phyloP scores from a whole-genome alignment of 2,888 invertebrate species.

The Mesoligia furuncula region DNA sequence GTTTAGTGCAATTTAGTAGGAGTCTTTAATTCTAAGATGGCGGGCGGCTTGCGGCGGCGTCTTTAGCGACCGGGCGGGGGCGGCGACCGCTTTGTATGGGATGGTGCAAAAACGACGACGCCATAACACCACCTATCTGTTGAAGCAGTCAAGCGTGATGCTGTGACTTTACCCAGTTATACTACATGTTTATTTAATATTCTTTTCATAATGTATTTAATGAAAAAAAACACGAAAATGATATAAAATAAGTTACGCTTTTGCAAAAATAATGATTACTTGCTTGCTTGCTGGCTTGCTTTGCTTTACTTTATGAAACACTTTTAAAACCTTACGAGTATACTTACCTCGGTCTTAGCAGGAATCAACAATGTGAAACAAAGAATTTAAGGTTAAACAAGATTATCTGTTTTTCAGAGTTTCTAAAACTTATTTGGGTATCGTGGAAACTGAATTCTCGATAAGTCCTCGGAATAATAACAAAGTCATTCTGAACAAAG shows the following conservation, averaged over 20 bases:
- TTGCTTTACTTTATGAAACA: no score
- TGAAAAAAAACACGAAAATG: background rate
- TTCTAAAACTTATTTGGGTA: conserved; percentile 4
- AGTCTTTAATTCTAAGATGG: background rate
- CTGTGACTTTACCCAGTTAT: background rate
- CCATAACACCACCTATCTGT: background rate
- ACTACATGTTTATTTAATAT: background rate
- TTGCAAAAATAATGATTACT: background rate
- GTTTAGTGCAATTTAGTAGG: background rate
- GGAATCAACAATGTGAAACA: background rate
- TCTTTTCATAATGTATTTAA: background rate
- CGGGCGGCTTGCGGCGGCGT: background rate
- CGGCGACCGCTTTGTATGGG: background rate
- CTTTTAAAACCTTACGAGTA: background rate
- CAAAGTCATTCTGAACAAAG: conserved; percentile 6
- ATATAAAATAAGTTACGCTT: no score
- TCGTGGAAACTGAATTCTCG: background rate
- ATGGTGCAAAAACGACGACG: background rate
- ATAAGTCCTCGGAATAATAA: conserved; percentile 3
- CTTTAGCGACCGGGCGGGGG: background rate
- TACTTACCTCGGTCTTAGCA: background rate
- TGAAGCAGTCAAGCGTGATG: no score
- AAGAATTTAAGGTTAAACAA: background rate
- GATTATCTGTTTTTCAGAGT: background rate
- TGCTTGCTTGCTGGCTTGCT: no score